Evolutionary conservation across 23 tunicate species (phyloP), one percentile per base, ranked within the genome.

Genomic region (Ciona savignyi): DNA sequence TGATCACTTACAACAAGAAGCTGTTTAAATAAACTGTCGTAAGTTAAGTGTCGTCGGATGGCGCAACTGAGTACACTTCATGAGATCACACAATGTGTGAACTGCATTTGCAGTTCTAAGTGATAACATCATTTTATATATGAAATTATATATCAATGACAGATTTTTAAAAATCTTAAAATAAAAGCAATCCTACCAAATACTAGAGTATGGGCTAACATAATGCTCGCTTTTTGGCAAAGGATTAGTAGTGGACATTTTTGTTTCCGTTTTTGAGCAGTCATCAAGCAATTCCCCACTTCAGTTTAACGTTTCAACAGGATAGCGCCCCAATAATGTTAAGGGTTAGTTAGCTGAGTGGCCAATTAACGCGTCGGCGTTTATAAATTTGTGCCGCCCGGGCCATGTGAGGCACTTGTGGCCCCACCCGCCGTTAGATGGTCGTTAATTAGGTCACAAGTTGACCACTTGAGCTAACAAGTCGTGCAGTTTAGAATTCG

Each of bases 21-120:
- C 75, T 71, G 75, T 11, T 15, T 32, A 4, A 72, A 48, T 72
- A 72, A 72, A 72, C 65, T 72, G 25, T 49, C 49, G 28, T 62
- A 4, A 4, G 28, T 28, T 25, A 60, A 74, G 78, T 62, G 30
- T 27, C 78, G 69, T 27, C 32, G 29, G 69, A 32, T 62, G 78
- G 49, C 78, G 78, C 69, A 62, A 33, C 32, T 62, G 69, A 74
- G 49, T 22, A 29, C 28, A 9, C 67, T 63, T 22, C 9, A 42
- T 42, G 56, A 42, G 56, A 42, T 42, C 11, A 15, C 56, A 42
- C n/a, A n/a, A n/a, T n/a, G n/a, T n/a, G n/a, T n/a, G n/a, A n/a
- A n/a, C n/a, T n/a, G n/a, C n/a, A n/a, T n/a, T n/a, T n/a, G n/a
- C n/a, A n/a, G n/a, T n/a, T n/a, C n/a, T n/a, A n/a, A n/a, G n/a